These are phyloP conservation scores for Enteromius afrohamiltoni DNA, from an alignment of 2,797 vertebrate genomes.

Conservation along the genomic window DNA sequence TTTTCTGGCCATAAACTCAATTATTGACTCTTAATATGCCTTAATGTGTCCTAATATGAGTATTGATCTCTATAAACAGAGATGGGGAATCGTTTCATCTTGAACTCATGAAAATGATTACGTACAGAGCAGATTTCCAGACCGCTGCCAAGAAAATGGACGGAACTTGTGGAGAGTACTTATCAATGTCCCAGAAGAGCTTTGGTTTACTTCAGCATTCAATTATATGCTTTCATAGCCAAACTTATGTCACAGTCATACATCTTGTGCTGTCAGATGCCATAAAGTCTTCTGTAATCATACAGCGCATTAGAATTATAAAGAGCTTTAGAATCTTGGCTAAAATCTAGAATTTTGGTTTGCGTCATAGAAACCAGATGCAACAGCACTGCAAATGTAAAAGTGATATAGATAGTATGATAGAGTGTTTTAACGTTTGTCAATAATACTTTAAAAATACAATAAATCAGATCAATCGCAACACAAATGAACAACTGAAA, in stretches of 20 bases:
- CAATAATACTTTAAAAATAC: constrained; percentile 1
- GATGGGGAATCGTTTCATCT: constrained; percentile 62
- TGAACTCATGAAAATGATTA: constrained; percentile 58
- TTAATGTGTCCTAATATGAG: constrained; percentile 42
- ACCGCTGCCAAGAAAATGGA: constrained; percentile 62
- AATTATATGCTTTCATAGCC: constrained; percentile 32
- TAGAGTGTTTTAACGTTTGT: not conserved
- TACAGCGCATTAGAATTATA: constrained; percentile 22
- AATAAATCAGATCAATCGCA: not conserved
- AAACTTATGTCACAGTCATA: constrained; percentile 32
- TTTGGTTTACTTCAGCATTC: constrained; percentile 23
- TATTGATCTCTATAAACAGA: constrained; percentile 61
- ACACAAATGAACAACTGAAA: not conserved
- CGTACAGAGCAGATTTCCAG: constrained; percentile 57
- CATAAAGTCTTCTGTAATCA: constrained; percentile 31
- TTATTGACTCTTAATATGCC: constrained; percentile 14
- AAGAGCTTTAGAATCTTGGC: constrained; percentile 28
- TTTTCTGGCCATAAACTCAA: constrained; percentile 58
- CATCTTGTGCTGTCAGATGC: constrained; percentile 34
- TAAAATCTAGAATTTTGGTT: not conserved
- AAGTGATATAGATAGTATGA: not conserved
- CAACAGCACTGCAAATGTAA: not conserved
- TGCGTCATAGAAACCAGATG: constrained; percentile 15
- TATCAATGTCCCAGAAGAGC: constrained; percentile 33
- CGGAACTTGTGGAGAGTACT: constrained; percentile 45